Evolutionary conservation across 2,113 vertebrate species (phyloP).

Genomic region (Nibea coibor): DNA sequence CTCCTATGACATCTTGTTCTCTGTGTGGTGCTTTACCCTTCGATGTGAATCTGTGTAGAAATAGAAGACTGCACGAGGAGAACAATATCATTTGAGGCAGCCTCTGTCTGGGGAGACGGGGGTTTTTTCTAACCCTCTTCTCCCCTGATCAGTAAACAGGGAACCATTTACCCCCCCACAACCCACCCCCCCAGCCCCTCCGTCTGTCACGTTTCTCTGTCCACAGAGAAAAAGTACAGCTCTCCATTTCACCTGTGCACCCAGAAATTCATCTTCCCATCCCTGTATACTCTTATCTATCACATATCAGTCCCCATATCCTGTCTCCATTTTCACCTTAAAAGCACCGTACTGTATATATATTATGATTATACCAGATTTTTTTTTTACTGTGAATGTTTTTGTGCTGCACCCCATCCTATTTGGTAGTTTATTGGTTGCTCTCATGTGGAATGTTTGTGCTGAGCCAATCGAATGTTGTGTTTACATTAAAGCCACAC

Average conservation of each 20-base stretch:
- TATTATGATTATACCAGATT: slow-evolving; percentile 84
- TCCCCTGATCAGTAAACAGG: slow-evolving; percentile 61
- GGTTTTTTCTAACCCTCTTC: slow-evolving; percentile 14
- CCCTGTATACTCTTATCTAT: slow-evolving; percentile 70
- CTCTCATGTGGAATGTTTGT: slow-evolving; percentile 86
- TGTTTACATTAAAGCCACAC: slow-evolving; percentile 86
- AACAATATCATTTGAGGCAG: slow-evolving; percentile 68
- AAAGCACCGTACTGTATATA: slow-evolving; percentile 84
- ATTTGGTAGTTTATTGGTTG: slow-evolving; percentile 84
- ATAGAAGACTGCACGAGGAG: slow-evolving; percentile 73
- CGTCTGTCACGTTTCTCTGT: slow-evolving; percentile 65
- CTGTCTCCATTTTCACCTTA: slow-evolving; percentile 78
- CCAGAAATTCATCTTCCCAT: slow-evolving; percentile 60
- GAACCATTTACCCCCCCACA: slow-evolving; percentile 43
- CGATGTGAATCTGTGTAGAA: slow-evolving; percentile 74
- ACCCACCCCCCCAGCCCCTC: neutral
- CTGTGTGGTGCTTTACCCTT: slow-evolving; percentile 70
- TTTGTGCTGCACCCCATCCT: slow-evolving; percentile 82
- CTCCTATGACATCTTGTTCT: slow-evolving; percentile 68
- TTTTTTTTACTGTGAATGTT: slow-evolving; percentile 86
- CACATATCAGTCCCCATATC: slow-evolving; percentile 77
- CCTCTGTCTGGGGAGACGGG: slow-evolving; percentile 53
- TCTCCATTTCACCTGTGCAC: slow-evolving; percentile 77
- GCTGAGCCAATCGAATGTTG: slow-evolving; percentile 86
- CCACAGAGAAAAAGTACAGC: slow-evolving; percentile 71